A percentile compares a stretch with the other conserved stretches of the same genome.
These are phyloP conservation scores for Tortricodes alternella DNA, from an alignment of 2,888 invertebrate species.

Conservation along the genomic window DNA sequence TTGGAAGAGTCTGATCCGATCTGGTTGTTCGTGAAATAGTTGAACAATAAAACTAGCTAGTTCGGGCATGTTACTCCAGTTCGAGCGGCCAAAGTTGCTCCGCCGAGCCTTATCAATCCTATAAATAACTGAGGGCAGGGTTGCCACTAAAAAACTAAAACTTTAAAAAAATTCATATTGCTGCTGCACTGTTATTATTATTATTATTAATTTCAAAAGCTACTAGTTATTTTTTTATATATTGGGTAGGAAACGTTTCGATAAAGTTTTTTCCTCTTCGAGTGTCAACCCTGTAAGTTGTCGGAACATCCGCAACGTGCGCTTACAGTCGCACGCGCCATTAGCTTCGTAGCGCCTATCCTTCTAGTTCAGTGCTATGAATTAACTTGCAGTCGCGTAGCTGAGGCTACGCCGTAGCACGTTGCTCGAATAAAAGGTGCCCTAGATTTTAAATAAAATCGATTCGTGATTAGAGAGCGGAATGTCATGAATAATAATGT, in stretches of 20 bases:
- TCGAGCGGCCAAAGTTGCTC: neutral
- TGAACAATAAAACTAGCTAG: no score
- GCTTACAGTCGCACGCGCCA: conserved; percentile 4
- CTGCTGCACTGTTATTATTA: neutral
- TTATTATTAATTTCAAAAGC: neutral
- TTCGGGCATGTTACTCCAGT: neutral
- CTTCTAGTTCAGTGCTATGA: neutral
- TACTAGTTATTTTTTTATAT: neutral
- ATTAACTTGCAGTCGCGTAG: conserved; percentile 2
- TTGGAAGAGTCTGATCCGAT: neutral
- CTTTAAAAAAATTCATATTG: no score
- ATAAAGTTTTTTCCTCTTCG: no score
- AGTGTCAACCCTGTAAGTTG: neutral
- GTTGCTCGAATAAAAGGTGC: neutral
- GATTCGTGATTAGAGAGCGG: no score
- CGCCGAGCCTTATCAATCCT: conserved; percentile 1
- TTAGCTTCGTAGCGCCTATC: conserved; percentile 1
- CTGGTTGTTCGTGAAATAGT: neutral
- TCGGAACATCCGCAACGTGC: neutral
- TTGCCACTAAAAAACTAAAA: neutral
- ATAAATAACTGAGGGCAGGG: neutral
- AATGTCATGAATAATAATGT: no score
- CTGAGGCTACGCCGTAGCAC: conserved; percentile 4
- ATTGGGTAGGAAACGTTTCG: neutral
- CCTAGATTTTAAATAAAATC: no score